Base-by-base conservation (phyloP, 2,113 vertebrate genomes). In the Melanotaenia duboulayi region DNA sequence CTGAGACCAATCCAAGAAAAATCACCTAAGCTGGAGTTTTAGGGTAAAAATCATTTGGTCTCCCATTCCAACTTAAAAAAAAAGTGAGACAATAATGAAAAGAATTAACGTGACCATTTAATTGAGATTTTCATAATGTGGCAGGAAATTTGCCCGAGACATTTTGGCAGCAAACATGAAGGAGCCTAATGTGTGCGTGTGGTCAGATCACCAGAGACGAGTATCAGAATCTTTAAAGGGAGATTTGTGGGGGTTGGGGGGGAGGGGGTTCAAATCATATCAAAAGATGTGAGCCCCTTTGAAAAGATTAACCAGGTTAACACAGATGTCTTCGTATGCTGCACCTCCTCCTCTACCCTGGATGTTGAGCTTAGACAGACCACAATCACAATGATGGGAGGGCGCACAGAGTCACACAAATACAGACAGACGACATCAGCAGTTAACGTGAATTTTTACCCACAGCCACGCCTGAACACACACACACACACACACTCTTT, bases 271-370 rank as follows among this genome's bases (percentile, higher is more conserved):
- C 65, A 60, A 65, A 74, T 4, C n/a, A 76, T 74, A 87, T 87
- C 84, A 90, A 90, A 35, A 89, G 87, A 71, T 49, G 25, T 2
- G 59, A 22, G 61, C 66, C 74, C 50, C 77, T 85, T 88, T 87
- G 85, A 84, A 82, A 91, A 88, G 73, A 88, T 87, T 74, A 87
- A 85, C 71, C 78, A 55, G 54, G 51, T 52, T 55, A 71, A 81
- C 71, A 61, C 51, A 66, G 61, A 54, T 28, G 72, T 78, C 75
- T 57, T 78, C 23, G 14, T 54, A 57, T 65, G 54, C 76, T 62
- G 66, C 7, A 60, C 62, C 54, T 52, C 60, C 37, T 68, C 63
- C 67, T 35, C 61, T 42, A 67, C 13, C 63, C 71, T 48, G 68
- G 35, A 77, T 74, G 68, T 50, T 35, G 49, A 17, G 57, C 20